These are phyloP conservation scores for Pygoscelis adeliae DNA, from an alignment of 2,113 vertebrate species.

Conservation along the genomic window DNA sequence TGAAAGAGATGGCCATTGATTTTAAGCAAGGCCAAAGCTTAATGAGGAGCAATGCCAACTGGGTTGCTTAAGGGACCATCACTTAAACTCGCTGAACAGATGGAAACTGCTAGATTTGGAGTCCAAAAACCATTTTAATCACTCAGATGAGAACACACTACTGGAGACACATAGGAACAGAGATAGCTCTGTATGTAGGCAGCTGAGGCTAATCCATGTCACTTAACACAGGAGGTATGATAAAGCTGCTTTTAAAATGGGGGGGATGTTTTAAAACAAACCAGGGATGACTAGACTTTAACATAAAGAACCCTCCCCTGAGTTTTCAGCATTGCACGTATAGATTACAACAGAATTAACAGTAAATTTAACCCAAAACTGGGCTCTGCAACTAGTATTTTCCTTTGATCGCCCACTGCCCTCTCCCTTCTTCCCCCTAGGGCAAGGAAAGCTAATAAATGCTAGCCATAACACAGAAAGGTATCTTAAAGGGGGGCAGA, in stretches of 20 bases:
- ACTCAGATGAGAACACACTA: background rate
- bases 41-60: background rate
- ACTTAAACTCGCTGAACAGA: background rate
- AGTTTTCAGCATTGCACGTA: background rate
- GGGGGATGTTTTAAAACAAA: background rate
- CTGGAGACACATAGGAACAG: background rate
- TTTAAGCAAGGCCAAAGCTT: background rate
- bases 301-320: background rate
- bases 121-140: background rate
- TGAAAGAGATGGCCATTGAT: background rate
- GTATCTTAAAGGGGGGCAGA: background rate
- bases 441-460: background rate
- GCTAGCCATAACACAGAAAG: background rate
- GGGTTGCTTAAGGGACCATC: background rate
- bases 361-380: background rate
- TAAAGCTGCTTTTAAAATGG: background rate
- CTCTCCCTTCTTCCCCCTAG: background rate
- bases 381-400: background rate
- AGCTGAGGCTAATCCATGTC: background rate
- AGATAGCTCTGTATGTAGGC: background rate
- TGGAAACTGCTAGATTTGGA: background rate
- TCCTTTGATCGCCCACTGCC: background rate
- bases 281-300: background rate
- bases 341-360: background rate
- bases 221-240: background rate